These are phyloP conservation scores for Hippocampus kuda DNA, from an alignment of 2,797 vertebrate species.

Conservation along the genomic window DNA sequence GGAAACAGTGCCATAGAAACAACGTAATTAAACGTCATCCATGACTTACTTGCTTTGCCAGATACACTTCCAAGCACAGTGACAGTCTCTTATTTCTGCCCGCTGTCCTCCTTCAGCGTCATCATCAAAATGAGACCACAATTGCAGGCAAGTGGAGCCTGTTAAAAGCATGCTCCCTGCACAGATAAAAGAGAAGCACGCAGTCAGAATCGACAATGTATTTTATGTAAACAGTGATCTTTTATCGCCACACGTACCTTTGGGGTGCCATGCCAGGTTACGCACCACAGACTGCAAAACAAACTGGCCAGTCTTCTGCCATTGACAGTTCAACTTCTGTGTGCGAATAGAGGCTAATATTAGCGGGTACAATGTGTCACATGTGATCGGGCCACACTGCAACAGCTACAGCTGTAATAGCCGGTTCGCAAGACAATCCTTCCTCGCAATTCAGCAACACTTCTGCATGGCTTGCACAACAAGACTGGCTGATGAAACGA, in stretches of 20 bases:
- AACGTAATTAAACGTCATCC: not conserved
- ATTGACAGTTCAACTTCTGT: conserved; percentile 80
- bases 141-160: conserved; percentile 80
- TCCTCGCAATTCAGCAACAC: not conserved
- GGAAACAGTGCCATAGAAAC: not conserved
- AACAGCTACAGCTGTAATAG: conserved; percentile 5
- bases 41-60: conserved; percentile 91
- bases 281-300: conserved; percentile 75
- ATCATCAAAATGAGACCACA: conserved; percentile 75
- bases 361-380: conserved; percentile 21
- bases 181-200: conserved; percentile 18
- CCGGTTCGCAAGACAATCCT: conserved; percentile 10
- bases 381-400: conserved; percentile 24
- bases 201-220: not conserved
- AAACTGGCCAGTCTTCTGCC: conserved; percentile 93
- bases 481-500: not conserved
- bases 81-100: conserved; percentile 43
- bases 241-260: conserved; percentile 64
- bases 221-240: not conserved
- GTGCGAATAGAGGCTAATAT: conserved; percentile 7
- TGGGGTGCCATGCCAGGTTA: conserved; percentile 90
- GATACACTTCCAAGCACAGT: conserved; percentile 78
- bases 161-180: conserved; percentile 81
- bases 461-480: not conserved
- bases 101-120: conserved; percentile 53